Evolutionary conservation across 2,113 vertebrate species (phyloP), one percentile per base, ranked within the genome.

Genomic region (Colossoma macropomum): DNA sequence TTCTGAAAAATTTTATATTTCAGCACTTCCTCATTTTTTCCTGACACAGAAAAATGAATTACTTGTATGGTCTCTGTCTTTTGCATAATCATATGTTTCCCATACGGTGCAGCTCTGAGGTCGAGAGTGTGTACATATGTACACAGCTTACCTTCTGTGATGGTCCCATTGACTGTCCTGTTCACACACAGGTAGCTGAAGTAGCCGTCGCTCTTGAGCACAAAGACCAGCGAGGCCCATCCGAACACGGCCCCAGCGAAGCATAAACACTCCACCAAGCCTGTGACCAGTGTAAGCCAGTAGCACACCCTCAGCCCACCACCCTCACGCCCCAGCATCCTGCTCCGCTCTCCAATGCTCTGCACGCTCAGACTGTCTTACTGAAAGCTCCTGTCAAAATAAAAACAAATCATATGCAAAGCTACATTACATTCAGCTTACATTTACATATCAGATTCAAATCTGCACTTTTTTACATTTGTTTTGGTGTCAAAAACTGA

Each of bases 151-250:
- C 94, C 94, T 74, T 88, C 28, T n/a, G 59, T 41, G 0, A 83
- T 45, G 0, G 92, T 93, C 1, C 4, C 68, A 86, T 96, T 94
- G 70, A 70, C 0, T 62, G 4, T 90, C 16, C 21, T 11, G 50
- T 78, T 87, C 28, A 86, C n/a, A 34, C 97, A 97, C 28, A 95
- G 85, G 0, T 91, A 88, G 60, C 83, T 0, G 60, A 98, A 99
- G 91, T 96, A 98, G 1, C 79, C 66, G 23, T 97, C 93, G 0
- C 75, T 71, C 90, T 98, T 98, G 78, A 99, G 94, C 80, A 98
- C 92, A 0, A 95, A 98, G 63, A 97, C 95, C 1, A 99, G 92
- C 0, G 96, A 97, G 2, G 96, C 92, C 97, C 97, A 99, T 72
- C 97, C 97, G 0, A 97, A 98, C 83, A 97, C 91, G 3, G 93